These are phyloP conservation scores for Hyperoodon ampullatus DNA, from an alignment of 2,113 vertebrate genomes.

Conservation along the genomic window DNA sequence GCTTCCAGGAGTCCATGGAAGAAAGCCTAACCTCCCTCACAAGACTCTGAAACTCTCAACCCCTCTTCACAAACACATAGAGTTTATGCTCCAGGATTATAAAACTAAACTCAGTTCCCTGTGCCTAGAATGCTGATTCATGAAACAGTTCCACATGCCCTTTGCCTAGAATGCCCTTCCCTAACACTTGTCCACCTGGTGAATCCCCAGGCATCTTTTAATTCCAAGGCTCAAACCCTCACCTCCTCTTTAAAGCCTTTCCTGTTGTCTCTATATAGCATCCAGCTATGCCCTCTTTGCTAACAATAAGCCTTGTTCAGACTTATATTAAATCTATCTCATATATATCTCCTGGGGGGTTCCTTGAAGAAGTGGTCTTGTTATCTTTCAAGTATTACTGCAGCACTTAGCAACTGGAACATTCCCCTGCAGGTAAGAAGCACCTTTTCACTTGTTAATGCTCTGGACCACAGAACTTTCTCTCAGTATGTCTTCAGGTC, in stretches of 20 bases:
- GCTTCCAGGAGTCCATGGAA: not conserved
- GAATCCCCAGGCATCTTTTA: not conserved
- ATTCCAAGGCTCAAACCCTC: not conserved
- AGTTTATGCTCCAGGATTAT: not conserved
- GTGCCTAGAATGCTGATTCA: not conserved
- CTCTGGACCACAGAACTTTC: not conserved
- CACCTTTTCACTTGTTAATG: not conserved
- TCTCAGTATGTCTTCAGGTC: not conserved
- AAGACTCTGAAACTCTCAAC: not conserved
- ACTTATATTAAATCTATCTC: constrained; percentile 9
- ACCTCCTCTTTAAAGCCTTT: not conserved
- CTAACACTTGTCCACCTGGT: not conserved
- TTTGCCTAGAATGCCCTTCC: not conserved
- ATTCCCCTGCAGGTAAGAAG: not conserved
- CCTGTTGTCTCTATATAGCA: not conserved
- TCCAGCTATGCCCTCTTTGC: not conserved
- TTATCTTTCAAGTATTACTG: not conserved
- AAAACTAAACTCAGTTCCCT: not conserved
- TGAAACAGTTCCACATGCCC: not conserved
- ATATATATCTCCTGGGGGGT: not conserved
- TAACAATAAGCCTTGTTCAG: not conserved
- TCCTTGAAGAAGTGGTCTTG: not conserved
- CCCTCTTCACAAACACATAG: not conserved
- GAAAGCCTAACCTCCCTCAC: not conserved
- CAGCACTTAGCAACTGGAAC: not conserved